phyloP scores from a whole-genome alignment of 2,888 invertebrate genomes.

The Amblyjoppa proteus region DNA sequence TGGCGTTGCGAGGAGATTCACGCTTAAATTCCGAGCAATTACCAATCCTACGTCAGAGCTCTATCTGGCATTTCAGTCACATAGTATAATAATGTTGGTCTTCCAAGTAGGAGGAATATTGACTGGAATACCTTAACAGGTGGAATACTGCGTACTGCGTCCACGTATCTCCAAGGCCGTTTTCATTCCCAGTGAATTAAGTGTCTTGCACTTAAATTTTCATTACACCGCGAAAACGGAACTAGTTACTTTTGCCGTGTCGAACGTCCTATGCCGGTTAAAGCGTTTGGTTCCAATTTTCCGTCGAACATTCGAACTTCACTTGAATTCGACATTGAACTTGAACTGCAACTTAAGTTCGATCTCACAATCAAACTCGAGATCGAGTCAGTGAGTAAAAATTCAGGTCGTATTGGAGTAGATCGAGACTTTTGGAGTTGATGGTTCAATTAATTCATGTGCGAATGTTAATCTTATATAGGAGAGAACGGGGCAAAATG shows the following conservation, averaged over 20 bases:
- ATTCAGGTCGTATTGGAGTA: background rate
- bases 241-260: background rate
- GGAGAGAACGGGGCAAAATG: no score
- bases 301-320: background rate
- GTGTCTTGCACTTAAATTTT: conserved; percentile 43
- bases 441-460: background rate
- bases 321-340: background rate
- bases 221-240: conserved; percentile 47
- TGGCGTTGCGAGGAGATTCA: conserved; percentile 23
- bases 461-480: no score
- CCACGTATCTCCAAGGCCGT: conserved; percentile 58
- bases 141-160: conserved; percentile 32
- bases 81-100: conserved; percentile 1
- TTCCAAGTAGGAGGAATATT: conserved; percentile 37
- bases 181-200: conserved; percentile 58
- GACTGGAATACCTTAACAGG: conserved; percentile 52
- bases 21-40: conserved; percentile 20
- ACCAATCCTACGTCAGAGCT: conserved; percentile 1
- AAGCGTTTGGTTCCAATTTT: background rate
- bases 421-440: background rate
- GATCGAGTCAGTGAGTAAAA: no score
- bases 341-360: background rate
- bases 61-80: conserved; percentile 26
- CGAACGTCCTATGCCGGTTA: background rate
- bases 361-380: no score